These are phyloP conservation scores for Bhutanitis thaidina DNA, from an alignment of 2,888 invertebrate species.

Conservation along the genomic window DNA sequence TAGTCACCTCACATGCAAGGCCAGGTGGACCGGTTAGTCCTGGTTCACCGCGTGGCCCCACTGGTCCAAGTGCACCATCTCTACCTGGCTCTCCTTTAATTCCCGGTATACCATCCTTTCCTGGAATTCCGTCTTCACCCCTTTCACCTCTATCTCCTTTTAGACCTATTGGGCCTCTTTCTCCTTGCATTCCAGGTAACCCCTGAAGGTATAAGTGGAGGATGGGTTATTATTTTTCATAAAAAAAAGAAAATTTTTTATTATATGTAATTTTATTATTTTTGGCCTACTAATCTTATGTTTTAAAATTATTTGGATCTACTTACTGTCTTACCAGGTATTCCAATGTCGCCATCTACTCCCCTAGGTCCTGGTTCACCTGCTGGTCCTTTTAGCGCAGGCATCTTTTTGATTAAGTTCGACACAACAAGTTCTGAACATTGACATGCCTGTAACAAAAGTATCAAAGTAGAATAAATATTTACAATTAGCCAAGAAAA, in stretches of 20 bases:
- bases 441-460: conserved; percentile 42
- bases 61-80: conserved; percentile 81
- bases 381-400: conserved; percentile 71
- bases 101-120: conserved; percentile 75
- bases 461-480: too few relatives aligned
- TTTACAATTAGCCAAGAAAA: too few relatives aligned
- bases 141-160: conserved; percentile 81
- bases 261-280: too few relatives aligned
- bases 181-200: conserved; percentile 81
- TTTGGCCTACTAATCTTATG: too few relatives aligned
- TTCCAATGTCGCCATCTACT: conserved; percentile 39
- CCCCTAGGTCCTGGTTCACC: conserved; percentile 76
- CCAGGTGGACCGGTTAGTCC: conserved; percentile 81
- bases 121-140: conserved; percentile 82
- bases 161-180: conserved; percentile 79
- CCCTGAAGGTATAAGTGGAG: conserved; percentile 70
- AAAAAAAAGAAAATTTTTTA: too few relatives aligned
- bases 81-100: conserved; percentile 85
- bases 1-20: conserved; percentile 37
- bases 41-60: conserved; percentile 81
- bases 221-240: too few relatives aligned
- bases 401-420: conserved; percentile 44
- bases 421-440: conserved; percentile 51
- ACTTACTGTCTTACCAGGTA: conserved; percentile 52
- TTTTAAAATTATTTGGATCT: conserved; percentile 41